These are phyloP conservation scores for Tachycineta bicolor DNA, from an alignment of 2,113 vertebrate genomes.

Conservation along the genomic window DNA sequence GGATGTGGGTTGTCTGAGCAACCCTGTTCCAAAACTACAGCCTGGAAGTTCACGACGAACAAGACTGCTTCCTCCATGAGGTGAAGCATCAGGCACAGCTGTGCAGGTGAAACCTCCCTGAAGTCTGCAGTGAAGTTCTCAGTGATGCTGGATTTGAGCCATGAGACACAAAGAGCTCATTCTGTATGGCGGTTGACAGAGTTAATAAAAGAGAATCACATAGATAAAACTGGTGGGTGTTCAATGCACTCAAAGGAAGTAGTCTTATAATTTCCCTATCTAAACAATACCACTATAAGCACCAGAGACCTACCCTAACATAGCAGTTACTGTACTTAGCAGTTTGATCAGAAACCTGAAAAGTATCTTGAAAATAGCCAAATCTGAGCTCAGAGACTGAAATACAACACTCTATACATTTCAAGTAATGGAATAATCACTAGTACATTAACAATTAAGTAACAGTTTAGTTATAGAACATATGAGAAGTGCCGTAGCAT, in stretches of 20 bases:
- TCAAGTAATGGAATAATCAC: neutral
- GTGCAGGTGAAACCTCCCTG: slow-evolving; percentile 16
- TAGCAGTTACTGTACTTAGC: neutral
- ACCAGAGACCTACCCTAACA: neutral
- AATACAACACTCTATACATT: neutral
- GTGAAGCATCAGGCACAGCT: slow-evolving; percentile 34
- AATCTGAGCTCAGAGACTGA: neutral
- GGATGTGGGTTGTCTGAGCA: neutral
- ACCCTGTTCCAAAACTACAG: neutral
- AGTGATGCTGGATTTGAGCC: slow-evolving; percentile 22
- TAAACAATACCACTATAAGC: neutral
- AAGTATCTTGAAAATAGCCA: neutral
- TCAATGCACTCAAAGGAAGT: neutral
- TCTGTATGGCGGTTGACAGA: slow-evolving; percentile 4
- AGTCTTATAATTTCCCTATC: neutral
- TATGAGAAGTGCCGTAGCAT: neutral
- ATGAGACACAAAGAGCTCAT: neutral
- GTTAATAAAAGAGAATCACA: slow-evolving; percentile 18
- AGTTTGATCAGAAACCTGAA: neutral
- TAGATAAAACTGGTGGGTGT: neutral
- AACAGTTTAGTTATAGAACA: neutral
- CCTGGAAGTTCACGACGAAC: neutral
- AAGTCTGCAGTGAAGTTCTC: neutral
- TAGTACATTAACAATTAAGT: neutral
- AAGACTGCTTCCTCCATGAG: neutral